phyloP scores from a whole-genome alignment of 2,797 vertebrate genomes.

The Epinephelus malabaricus region DNA sequence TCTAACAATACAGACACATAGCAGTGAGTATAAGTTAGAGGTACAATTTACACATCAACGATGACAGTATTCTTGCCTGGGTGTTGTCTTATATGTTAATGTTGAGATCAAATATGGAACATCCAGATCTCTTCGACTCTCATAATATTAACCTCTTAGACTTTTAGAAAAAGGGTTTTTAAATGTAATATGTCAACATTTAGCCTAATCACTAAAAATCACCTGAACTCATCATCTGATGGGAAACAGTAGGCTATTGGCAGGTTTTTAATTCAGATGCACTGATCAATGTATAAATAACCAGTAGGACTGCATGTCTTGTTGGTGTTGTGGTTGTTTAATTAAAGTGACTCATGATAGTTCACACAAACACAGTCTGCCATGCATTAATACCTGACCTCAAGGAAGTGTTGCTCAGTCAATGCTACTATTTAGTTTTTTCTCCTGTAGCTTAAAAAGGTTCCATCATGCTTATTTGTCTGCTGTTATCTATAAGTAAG shows the following conservation, averaged over 20 bases:
- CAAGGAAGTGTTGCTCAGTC: background rate
- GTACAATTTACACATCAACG: background rate
- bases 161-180: background rate
- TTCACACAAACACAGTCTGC: background rate
- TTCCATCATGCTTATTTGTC: background rate
- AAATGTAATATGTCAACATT: background rate
- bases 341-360: constrained; percentile 10
- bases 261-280: constrained; percentile 53
- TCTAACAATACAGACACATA: background rate
- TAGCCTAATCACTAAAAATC: too few relatives aligned
- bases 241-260: background rate
- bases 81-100: background rate
- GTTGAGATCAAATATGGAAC: background rate
- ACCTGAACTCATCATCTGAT: background rate
- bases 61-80: background rate
- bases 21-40: background rate
- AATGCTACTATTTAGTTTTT: background rate
- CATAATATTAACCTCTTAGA: background rate
- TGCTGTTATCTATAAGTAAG: background rate
- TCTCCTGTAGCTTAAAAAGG: background rate
- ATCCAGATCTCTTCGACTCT: background rate
- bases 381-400: constrained; percentile 11
- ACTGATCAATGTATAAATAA: constrained; percentile 19
- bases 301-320: constrained; percentile 44
- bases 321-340: constrained; percentile 34